Base-by-base conservation (phyloP, 2,113 vertebrate genomes). In the Promerops cafer region DNA sequence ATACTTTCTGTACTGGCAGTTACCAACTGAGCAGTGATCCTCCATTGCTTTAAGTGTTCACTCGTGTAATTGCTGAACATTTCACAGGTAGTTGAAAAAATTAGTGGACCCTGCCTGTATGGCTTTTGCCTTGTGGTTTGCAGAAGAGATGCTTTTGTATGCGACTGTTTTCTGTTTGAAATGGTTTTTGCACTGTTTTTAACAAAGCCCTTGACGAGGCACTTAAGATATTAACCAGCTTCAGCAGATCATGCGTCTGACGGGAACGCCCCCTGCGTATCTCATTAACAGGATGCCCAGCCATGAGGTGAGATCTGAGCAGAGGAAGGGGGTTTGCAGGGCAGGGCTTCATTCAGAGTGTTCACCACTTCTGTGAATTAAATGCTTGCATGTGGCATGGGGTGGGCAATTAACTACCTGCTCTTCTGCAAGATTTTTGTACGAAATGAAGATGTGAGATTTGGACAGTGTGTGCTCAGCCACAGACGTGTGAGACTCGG, bases 241-340 rank as follows among this genome's bases (percentile, higher is more conserved):
- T 98, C 99, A 99, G 98, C 99, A 99, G 99, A 99, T 99, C 98
- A 99, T 99, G 99, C 99, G 99, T 87, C 98, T 99, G 98, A 99
- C 99, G 93, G 99, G 99, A 97, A 99, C 99, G 57, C 99, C 99
- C 97, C 99, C 99, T 89, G 98, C 98, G 64, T 99, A 99, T 96
- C 99, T 99, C 97, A 99, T 99, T 98, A 99, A 99, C 99, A 99
- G 99, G 99, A 99, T 99, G 99, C 99, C 99, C 98, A 99, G 99
- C 98, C 99, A 99, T 35, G 99, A 99, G 99, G 99, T 99, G 99
- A 99, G 99, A 96, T 95, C 96, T 93, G 95, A 82, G 61, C 95
- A 96, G 64, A 76, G 14, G 40, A 49, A 39, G 54, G 96, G 93
- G 87, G 53, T 86, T 72, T 81, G 85, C 93, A 84, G 63, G 82